Base-by-base conservation (phyloP, 2,797 vertebrate species). In the Brotula barbata region DNA sequence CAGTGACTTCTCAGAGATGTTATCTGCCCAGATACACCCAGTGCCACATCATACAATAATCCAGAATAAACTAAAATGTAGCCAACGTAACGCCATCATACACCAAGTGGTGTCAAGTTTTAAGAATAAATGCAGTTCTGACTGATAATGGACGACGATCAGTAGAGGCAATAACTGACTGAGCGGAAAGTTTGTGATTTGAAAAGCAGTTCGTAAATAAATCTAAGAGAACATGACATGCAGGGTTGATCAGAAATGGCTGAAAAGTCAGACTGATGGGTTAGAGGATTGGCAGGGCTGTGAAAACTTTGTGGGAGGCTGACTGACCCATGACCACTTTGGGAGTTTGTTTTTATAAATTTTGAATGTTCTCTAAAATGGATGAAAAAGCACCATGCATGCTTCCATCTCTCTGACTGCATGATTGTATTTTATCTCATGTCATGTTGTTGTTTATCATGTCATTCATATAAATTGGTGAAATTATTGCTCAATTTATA, bases 61-160 rank as follows among this genome's bases (percentile, higher is more conserved):
- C 17, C 49, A 73, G 53, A 81, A 77, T 43, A 58, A 62, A 40
- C 52, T 3, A 21, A 69, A 49, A 57, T 33, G 58, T 33, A 76
- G 72, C 77, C 84, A 85, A 73, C 59, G 7, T 19, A 46, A 78
- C 81, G 55, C 84, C 85, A 71, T 86, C 79, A 64, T 77, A 75
- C 68, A 71, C 83, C 83, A 88, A 77, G 77, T 88, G 84, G 83
- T 77, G 19, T 52, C 53, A 58, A 57, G 39, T 50, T 46, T 6
- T 11, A 42, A 49, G 22, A 16, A 33, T 37, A 12, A 64, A 42
- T 44, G 7, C 6, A 0, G 39, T 40, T 16, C 6, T 3, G 11
- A 15, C 5, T 25, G 8, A 68, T 52, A 37, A 69, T 50, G 46
- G 49, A 39, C 68, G 56, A 57, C 55, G 53, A 64, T 33, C 49